Evolutionary conservation across 1,140 invertebrate genomes (phyloP).

Genomic region (Bradysia coprophila): DNA sequence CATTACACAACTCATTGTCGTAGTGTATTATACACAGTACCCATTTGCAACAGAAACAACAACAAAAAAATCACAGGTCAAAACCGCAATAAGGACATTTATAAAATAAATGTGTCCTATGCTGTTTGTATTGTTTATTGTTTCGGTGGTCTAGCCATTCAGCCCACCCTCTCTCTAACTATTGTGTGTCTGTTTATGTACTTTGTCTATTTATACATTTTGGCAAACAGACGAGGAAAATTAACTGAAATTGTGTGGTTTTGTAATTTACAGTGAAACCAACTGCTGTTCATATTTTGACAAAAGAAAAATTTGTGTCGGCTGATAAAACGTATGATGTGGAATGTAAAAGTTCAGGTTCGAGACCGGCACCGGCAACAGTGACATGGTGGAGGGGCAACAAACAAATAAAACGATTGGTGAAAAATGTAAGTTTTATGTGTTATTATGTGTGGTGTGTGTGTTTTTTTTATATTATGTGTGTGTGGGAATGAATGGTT

Average conservation of each 20-base stretch:
- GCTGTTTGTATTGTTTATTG: too few relatives aligned
- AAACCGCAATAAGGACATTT: too few relatives aligned
- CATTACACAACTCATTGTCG: not conserved
- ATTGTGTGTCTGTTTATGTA: not conserved
- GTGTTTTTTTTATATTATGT: conserved; percentile 11
- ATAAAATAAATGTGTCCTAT: too few relatives aligned
- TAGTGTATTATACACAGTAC: too few relatives aligned
- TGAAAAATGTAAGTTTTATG: conserved; percentile 51
- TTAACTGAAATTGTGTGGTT: conserved; percentile 1
- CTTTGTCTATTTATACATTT: not conserved
- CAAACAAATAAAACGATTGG: conserved; percentile 52
- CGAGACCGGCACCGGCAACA: conserved; percentile 61
- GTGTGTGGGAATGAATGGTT: conserved; percentile 16
- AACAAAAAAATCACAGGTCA: too few relatives aligned
- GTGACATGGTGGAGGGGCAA: conserved; percentile 79
- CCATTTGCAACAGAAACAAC: too few relatives aligned
- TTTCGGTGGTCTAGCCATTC: too few relatives aligned
- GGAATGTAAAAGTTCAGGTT: conserved; percentile 64
- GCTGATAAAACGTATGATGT: conserved; percentile 67
- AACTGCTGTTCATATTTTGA: conserved; percentile 54
- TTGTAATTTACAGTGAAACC: conserved; percentile 53
- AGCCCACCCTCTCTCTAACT: not conserved
- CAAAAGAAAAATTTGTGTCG: conserved; percentile 56
- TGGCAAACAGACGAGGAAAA: too few relatives aligned
- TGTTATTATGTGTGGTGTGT: too few relatives aligned